Conservation (phyloP, 1,140 invertebrate species). For the Trissolcus basalis region DNA sequence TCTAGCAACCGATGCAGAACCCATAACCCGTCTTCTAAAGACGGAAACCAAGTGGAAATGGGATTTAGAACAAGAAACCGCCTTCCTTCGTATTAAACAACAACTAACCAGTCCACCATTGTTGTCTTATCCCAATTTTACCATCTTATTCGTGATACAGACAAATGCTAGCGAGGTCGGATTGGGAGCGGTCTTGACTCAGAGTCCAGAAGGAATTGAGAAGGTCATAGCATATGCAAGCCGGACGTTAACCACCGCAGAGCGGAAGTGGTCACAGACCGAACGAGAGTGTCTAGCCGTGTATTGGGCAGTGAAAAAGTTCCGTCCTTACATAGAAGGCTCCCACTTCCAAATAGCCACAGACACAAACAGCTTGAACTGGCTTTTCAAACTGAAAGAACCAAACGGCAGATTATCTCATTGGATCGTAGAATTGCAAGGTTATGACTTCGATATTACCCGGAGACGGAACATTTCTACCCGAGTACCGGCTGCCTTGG, state of each 20-base stretch:
- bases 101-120: neutral
- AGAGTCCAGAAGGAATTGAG: neutral
- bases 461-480: slow-evolving; percentile 46
- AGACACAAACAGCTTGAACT: slow-evolving; percentile 65
- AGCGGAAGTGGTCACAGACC: neutral
- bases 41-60: slow-evolving; percentile 1
- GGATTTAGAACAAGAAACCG: neutral
- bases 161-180: neutral
- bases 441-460: slow-evolving; percentile 66
- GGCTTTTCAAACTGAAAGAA: slow-evolving; percentile 72
- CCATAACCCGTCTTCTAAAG: slow-evolving; percentile 3
- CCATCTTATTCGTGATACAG: neutral
- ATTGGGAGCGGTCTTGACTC: neutral
- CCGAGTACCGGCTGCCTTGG: slow-evolving; percentile 17
- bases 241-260: neutral
- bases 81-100: neutral
- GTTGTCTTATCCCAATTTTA: neutral
- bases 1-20: slow-evolving; percentile 33
- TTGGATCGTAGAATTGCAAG: slow-evolving; percentile 71
- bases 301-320: neutral
- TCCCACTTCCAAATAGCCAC: neutral
- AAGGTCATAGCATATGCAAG: neutral
- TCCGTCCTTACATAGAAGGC: neutral
- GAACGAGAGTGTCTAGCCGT: neutral
- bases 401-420: slow-evolving; percentile 68